Base-by-base conservation (phyloP, 2,888 invertebrate genomes). In the Spicauda simplicius region DNA sequence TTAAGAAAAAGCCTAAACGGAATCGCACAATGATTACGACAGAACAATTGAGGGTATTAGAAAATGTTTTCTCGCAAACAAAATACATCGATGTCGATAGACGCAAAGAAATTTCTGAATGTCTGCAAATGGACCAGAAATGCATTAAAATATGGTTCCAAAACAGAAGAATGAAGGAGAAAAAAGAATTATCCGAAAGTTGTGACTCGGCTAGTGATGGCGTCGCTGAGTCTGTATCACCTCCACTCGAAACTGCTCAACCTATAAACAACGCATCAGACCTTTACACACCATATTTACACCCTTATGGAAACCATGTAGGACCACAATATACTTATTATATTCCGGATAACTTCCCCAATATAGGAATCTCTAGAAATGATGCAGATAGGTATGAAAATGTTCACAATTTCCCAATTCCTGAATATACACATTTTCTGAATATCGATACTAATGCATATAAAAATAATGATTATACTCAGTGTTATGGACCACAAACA, bases 81-180 rank as follows among this genome's bases (percentile, higher is more conserved):
- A 94, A 94, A 70, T 97, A 97, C 80, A 86, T 97, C 1, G 95
- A 95, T 75, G 88, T 95, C 2, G 94, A 95, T 0, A 86, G 94
- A 52, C 93, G 97, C 50, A 95, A 94, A 52, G 94, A 95, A 73
- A 91, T 97, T 80, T 95, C 97, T 0, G 83, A 93, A 0, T 74
- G 84, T 0, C 86, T 97, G 0, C 93, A 92, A 56, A 90, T 97
- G 2, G 93, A 94, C 0, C 97, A 97, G 74, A 93, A 95, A 64
- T 96, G 96, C 80, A 95, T 97, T 65, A 97, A 97, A 83, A 95
- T 97, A 48, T 97, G 97, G 97, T 97, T 97, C 81, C 97, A 97
- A 80, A 97, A 97, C 79, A 91, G 97, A 25, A 90, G 97, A 25
- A 97, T 97, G 97, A 96, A 96, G 71, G 91, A 91, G 73, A 96